A percentile compares a stretch with the other conserved stretches of the same genome.
Conservation (phyloP, 2,797 vertebrate species). For the Danio kyathit region DNA sequence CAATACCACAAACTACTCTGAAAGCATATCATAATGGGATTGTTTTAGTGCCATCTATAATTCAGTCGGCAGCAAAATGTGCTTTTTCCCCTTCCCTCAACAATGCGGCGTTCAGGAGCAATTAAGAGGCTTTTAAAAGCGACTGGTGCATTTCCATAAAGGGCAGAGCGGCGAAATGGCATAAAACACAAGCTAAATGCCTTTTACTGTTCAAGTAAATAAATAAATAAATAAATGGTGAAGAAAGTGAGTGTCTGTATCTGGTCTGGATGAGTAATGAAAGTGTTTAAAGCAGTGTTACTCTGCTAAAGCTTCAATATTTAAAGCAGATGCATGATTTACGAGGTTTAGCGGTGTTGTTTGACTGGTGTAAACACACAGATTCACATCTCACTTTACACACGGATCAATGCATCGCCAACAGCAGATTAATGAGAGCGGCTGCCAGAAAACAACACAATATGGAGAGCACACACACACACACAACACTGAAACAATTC, state of each 20-base stretch:
- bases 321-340: constrained; percentile 53
- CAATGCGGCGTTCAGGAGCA: constrained; percentile 44
- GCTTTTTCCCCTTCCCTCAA: constrained; percentile 16
- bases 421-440: no score
- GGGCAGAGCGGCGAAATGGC: constrained; percentile 42
- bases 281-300: constrained; percentile 50
- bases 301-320: constrained; percentile 44
- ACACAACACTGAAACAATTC: no score
- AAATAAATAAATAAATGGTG: constrained; percentile 3
- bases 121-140: constrained; percentile 65
- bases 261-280: constrained; percentile 8
- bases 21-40: constrained; percentile 58
- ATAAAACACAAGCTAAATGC: constrained; percentile 55
- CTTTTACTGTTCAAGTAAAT: constrained; percentile 44
- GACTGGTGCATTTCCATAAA: constrained; percentile 63
- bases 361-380: neutral
- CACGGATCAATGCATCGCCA: no score
- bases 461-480: no score
- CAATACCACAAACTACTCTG: constrained; percentile 51
- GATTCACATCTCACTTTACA: no score
- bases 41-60: constrained; percentile 57
- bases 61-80: constrained; percentile 48
- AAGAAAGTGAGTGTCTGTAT: constrained; percentile 22
- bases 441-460: no score
- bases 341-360: constrained; percentile 35